These are phyloP conservation scores for Trachymyrmex cornetzi DNA, from an alignment of 1,140 invertebrate species.

Conservation along the genomic window DNA sequence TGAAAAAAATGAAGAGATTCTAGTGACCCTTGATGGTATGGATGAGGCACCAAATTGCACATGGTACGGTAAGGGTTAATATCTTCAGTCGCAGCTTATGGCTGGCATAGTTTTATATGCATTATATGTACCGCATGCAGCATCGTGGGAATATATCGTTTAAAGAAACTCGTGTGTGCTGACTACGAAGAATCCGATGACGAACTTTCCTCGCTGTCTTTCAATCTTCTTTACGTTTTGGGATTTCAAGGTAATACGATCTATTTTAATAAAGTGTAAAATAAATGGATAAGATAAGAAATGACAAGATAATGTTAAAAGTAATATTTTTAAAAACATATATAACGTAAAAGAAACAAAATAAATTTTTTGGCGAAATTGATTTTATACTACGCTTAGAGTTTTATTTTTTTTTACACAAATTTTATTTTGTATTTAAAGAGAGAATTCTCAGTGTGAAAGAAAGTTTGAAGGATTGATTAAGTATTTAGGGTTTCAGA, in stretches of 20 bases:
- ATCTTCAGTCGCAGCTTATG: conserved; percentile 73
- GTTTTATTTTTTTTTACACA: not conserved
- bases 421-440: not conserved
- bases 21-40: no score
- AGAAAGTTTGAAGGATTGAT: not conserved
- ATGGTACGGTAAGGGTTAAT: no score
- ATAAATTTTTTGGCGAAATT: not conserved
- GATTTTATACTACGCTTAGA: not conserved
- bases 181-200: conserved; percentile 56
- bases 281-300: not conserved
- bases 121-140: conserved; percentile 38
- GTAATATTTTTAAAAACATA: not conserved
- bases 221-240: conserved; percentile 72
- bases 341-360: not conserved
- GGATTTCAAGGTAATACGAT: conserved; percentile 73
- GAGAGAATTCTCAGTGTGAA: not conserved
- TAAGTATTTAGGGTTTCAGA: conserved; percentile 70
- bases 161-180: conserved; percentile 64
- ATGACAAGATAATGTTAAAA: not conserved
- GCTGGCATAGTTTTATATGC: conserved; percentile 56
- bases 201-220: conserved; percentile 69
- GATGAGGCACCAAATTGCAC: no score
- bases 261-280: not conserved
- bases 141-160: conserved; percentile 60
- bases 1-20: no score